Percentiles rank a stretch among this genome's conserved stretches.
phyloP scores from a whole-genome alignment of 2,888 invertebrate genomes.

The Lithodes maja region DNA sequence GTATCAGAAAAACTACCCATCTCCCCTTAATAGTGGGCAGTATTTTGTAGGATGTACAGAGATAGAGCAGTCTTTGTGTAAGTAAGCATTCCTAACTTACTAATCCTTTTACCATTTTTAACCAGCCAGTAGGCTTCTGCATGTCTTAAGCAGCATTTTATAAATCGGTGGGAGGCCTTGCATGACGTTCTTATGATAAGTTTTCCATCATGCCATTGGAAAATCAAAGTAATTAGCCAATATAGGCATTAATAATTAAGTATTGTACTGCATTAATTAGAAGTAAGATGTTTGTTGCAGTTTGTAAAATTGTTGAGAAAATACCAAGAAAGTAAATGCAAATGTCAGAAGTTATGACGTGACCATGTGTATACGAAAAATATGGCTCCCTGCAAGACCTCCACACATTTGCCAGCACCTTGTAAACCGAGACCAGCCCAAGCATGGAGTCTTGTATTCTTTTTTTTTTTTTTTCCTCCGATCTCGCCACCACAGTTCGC shows the following conservation, averaged over 20 bases:
- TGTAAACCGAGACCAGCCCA: slow-evolving; percentile 48
- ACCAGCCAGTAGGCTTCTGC: slow-evolving; percentile 49
- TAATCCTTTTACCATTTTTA: not conserved
- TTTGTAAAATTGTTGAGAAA: no score
- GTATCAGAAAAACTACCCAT: no score
- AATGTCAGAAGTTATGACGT: not conserved
- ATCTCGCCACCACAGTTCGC: slow-evolving; percentile 80
- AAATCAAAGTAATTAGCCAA: no score
- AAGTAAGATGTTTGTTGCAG: no score
- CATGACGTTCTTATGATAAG: not conserved
- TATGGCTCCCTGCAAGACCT: slow-evolving; percentile 38
- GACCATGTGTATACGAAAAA: not conserved
- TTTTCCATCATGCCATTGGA: not conserved
- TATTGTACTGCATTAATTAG: no score
- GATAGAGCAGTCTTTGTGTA: not conserved
- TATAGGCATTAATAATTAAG: no score
- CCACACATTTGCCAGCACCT: slow-evolving; percentile 48
- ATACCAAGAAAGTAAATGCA: no score
- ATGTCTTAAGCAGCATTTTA: slow-evolving; percentile 43
- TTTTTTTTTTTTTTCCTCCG: not conserved
- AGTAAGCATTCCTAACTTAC: not conserved
- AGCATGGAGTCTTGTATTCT: slow-evolving; percentile 50
- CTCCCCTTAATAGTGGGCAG: not conserved
- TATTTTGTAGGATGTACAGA: not conserved
- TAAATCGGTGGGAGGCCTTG: slow-evolving; percentile 29